A percentile compares a stretch with the other conserved stretches of the same genome.
These are phyloP conservation scores for Cossypha polioptera DNA, from an alignment of 2,797 vertebrate genomes.

Conservation along the genomic window DNA sequence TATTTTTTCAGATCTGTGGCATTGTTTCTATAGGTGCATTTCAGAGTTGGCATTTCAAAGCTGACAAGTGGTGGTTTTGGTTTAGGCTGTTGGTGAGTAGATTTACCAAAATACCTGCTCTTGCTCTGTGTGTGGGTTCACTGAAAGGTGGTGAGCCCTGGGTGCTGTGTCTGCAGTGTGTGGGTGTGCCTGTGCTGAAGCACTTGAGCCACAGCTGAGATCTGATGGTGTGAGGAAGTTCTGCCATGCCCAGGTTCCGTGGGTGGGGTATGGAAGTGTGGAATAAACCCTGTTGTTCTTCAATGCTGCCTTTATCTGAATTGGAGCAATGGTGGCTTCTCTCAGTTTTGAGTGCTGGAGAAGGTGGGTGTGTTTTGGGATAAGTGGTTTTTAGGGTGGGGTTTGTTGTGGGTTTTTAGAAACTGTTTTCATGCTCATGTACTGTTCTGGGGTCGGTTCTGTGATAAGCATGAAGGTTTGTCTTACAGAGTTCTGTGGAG, in stretches of 20 bases:
- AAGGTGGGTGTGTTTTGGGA: background rate
- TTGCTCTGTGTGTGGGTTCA: background rate
- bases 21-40: background rate
- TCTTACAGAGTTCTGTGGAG: background rate
- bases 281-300: background rate
- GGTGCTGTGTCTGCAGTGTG: background rate
- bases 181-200: background rate
- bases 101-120: background rate
- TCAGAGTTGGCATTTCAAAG: background rate
- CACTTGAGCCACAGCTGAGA: accelerated
- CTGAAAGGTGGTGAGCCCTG: background rate
- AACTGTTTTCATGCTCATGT: background rate
- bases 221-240: background rate
- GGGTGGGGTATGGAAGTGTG: background rate
- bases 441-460: accelerated
- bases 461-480: background rate
- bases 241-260: accelerated
- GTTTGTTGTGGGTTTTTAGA: background rate
- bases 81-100: background rate
- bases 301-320: accelerated
- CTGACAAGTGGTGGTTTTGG: background rate
- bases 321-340: background rate
- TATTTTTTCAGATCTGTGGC: background rate
- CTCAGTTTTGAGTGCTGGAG: background rate
- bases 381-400: background rate